Evolutionary conservation across 2,888 invertebrate species (phyloP).

Genomic region (Tinea semifulvella): DNA sequence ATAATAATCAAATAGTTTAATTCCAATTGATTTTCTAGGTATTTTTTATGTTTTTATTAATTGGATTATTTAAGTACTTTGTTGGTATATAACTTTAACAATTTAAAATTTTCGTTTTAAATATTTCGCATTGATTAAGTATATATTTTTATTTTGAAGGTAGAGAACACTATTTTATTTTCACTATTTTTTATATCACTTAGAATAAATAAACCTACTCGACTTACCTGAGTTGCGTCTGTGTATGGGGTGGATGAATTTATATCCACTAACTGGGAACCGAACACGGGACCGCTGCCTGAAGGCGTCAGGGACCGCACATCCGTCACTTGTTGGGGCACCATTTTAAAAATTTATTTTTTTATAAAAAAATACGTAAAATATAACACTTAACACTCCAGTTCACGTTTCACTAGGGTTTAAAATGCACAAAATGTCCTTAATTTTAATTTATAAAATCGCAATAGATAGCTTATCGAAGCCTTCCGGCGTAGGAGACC

Average conservation of each 20-base stretch:
- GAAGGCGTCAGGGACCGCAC: slow-evolving; percentile 68
- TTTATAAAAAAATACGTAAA: slow-evolving; percentile 21
- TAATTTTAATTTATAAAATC: too few relatives aligned
- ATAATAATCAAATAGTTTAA: background rate
- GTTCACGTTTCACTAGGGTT: slow-evolving; percentile 8
- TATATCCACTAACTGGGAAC: slow-evolving; percentile 89
- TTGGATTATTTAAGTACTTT: background rate
- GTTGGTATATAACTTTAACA: background rate
- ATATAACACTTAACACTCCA: background rate
- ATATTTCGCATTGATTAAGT: slow-evolving; percentile 14
- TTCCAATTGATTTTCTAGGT: background rate
- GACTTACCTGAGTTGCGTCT: slow-evolving; percentile 95
- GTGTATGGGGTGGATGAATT: slow-evolving; percentile 95
- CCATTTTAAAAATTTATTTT: slow-evolving; percentile 64
- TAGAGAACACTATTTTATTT: too few relatives aligned
- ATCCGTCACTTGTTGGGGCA: slow-evolving; percentile 76
- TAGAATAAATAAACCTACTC: slow-evolving; percentile 11
- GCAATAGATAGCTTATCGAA: slow-evolving; percentile 48
- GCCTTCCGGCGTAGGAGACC: slow-evolving; percentile 26
- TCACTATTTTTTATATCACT: background rate
- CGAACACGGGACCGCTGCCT: slow-evolving; percentile 79
- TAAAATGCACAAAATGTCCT: too few relatives aligned
- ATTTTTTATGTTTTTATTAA: background rate
- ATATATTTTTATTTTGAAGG: slow-evolving; percentile 17
- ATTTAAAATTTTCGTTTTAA: too few relatives aligned